phyloP scores from a whole-genome alignment of 35 echinoderm and acorn worm genomes.

The Chiridota heheva region DNA sequence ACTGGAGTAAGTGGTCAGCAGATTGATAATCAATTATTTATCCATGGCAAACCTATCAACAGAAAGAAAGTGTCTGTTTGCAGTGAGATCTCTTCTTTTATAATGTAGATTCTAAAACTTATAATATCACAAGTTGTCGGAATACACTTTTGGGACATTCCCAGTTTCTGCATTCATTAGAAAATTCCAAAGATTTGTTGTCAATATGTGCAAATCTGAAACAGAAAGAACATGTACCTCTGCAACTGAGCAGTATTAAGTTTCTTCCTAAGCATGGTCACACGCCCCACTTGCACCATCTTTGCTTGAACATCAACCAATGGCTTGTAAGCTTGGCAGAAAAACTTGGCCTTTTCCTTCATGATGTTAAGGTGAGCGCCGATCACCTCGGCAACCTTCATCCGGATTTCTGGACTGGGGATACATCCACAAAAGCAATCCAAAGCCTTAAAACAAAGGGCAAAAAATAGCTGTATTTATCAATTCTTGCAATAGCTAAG shows the following conservation, averaged over 20 bases:
- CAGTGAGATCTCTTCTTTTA: too few species aligned
- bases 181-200: too few species aligned
- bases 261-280: slow-evolving; percentile 50
- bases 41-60: too few species aligned
- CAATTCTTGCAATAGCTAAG: background rate
- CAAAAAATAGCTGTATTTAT: too few species aligned
- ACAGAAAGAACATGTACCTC: slow-evolving; percentile 8
- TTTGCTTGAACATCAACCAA: slow-evolving; percentile 42
- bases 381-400: slow-evolving; percentile 57
- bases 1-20: too few species aligned
- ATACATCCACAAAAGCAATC: slow-evolving; percentile 85
- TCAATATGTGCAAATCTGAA: background rate
- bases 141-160: too few species aligned
- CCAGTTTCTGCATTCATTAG: too few species aligned
- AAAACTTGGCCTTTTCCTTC: slow-evolving; percentile 71
- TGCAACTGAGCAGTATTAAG: slow-evolving; percentile 8
- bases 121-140: too few species aligned
- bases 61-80: too few species aligned
- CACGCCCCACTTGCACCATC: slow-evolving; percentile 57
- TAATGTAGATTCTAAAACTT: too few species aligned
- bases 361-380: slow-evolving; percentile 75
- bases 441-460: slow-evolving; percentile 56
- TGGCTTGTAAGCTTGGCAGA: slow-evolving; percentile 79
- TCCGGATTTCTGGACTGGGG: slow-evolving; percentile 60
- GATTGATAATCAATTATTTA: too few species aligned